Evolutionary conservation across 1,140 invertebrate genomes (phyloP), one percentile per base, ranked within the genome.

Genomic region (Drosophila miranda): DNA sequence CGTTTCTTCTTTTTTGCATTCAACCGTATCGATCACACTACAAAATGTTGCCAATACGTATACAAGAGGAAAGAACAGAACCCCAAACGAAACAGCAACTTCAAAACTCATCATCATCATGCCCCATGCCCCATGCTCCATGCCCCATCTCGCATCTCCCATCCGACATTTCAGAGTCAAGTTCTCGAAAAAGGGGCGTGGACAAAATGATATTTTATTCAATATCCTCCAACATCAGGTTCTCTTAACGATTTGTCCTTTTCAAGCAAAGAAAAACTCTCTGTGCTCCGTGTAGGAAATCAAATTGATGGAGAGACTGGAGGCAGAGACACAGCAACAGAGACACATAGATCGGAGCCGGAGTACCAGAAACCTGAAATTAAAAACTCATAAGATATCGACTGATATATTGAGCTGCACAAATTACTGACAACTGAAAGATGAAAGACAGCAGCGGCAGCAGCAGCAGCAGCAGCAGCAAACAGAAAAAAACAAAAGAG

Each of bases 381-480:
- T 90, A 90, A 90, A 90, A 90, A 90, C 89, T 90, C 89, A 90
- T 90, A 90, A 90, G 89, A 90, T 90, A 90, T 90, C 89, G 89
- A 90, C 89, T 90, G 89, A 90, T 84, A 90, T 90, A 90, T 90
- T 90, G 89, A 90, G 89, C 84, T 90, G 89, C 89, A 90, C 88
- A 90, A 90, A 90, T 90, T 90, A 90, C 88, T 90, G 88, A 87
- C 81, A 88, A 88, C 82, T 86, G 72, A 66, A 67, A 86, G 78
- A 86, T 82, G 82, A 78, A 86, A 86, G 78, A 87, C 71, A 34
- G 23, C 41, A 42, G 41, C 26, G 11, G 73, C 16, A 42, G 23
- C 53, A 41, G 52, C 44, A 38, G 34, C 43, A 28, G 28, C 16
- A 28, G 34, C 5, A 38, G 14, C 14, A 16, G 26, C 5, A 53